Evolutionary conservation across 2,113 vertebrate species (phyloP).

Genomic region (Thunnus thynnus): DNA sequence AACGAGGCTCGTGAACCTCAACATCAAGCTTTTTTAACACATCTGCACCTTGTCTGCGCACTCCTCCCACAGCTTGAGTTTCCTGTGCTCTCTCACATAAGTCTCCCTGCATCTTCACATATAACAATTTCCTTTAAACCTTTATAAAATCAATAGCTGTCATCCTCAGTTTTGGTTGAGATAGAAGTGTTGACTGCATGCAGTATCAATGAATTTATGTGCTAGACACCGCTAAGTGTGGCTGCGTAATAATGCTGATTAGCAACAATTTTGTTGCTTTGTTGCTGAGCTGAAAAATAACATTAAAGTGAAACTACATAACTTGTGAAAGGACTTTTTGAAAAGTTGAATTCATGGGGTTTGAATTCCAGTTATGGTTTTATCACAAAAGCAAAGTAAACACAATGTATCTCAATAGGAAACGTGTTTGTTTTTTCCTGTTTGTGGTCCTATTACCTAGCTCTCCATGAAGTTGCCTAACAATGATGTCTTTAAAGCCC

Average conservation of each 20-base stretch:
- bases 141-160: not conserved
- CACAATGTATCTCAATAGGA: no score
- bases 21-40: constrained; percentile 45
- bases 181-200: not conserved
- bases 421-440: no score
- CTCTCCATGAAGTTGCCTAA: no score
- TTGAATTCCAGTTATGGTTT: no score
- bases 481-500: no score
- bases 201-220: not conserved
- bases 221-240: not conserved
- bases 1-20: constrained; percentile 68
- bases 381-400: no score
- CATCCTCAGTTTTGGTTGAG: not conserved
- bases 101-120: not conserved
- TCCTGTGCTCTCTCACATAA: constrained; percentile 8
- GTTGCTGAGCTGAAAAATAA: not conserved
- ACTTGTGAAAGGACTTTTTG: no score
- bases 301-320: no score
- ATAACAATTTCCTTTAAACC: not conserved
- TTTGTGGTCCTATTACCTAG: no score
- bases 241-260: not conserved
- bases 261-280: not conserved
- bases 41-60: constrained; percentile 48
- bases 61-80: constrained; percentile 27
- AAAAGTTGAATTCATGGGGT: no score